Evolutionary conservation across 2,113 vertebrate species (phyloP).

Genomic region (Hassar affinis): DNA sequence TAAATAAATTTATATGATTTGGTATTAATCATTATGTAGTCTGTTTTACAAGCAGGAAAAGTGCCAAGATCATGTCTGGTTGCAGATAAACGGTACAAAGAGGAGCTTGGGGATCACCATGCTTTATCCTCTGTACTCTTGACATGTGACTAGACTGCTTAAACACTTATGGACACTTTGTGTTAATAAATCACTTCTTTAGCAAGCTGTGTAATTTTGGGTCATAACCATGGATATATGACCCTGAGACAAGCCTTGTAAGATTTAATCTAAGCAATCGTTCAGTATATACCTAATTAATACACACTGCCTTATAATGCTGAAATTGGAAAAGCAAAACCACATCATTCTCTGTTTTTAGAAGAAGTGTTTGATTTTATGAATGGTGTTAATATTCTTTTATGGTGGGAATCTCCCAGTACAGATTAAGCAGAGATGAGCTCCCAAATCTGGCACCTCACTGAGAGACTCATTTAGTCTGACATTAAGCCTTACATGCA

Average conservation of each 20-base stretch:
- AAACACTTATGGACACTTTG: background rate
- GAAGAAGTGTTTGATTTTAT: background rate
- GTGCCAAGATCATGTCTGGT: constrained; percentile 19
- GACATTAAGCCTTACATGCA: background rate
- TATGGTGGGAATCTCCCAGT: background rate
- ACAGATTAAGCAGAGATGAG: background rate
- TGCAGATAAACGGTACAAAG: background rate
- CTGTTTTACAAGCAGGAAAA: constrained; percentile 31
- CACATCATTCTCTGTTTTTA: background rate
- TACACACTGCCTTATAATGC: background rate
- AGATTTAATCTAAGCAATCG: background rate
- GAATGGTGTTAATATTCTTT: background rate
- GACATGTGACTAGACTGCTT: background rate
- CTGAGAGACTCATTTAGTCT: background rate
- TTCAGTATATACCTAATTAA: background rate
- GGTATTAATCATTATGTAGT: constrained; percentile 27
- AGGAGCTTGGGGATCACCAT: background rate
- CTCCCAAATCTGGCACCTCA: background rate
- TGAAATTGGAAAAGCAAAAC: background rate
- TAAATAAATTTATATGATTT: constrained; percentile 42
- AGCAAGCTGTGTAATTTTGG: background rate
- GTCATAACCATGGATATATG: background rate
- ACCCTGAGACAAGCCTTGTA: background rate
- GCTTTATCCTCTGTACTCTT: background rate
- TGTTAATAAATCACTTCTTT: background rate